Evolutionary conservation across 2,797 vertebrate genomes (phyloP).

Genomic region (Lepidocolaptes lacrymiger): DNA sequence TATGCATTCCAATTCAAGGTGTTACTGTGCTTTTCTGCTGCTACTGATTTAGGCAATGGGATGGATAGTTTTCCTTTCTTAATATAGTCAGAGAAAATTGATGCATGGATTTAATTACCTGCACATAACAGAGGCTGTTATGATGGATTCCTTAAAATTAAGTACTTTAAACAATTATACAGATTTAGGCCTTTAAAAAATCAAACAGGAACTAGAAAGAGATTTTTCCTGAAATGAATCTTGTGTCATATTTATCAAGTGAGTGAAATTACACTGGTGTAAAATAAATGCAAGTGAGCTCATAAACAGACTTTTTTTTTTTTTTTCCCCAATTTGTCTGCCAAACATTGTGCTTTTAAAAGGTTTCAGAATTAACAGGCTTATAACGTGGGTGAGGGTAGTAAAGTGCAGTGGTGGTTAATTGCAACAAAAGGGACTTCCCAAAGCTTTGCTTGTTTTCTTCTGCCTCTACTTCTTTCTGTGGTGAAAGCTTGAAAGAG

Average conservation of each 20-base stretch:
- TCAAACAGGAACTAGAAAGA: background rate
- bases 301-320: background rate
- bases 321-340: background rate
- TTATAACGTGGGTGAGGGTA: background rate
- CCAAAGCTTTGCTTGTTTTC: background rate
- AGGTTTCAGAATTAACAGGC: background rate
- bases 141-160: background rate
- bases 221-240: background rate
- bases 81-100: background rate
- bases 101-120: conserved; percentile 14
- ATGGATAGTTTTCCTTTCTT: background rate
- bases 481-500: background rate
- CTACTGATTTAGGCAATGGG: background rate
- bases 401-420: background rate
- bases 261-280: background rate
- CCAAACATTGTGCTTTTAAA: background rate
- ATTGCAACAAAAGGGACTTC: background rate
- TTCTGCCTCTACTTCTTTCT: background rate
- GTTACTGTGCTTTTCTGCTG: background rate
- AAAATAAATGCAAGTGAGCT: background rate
- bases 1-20: background rate
- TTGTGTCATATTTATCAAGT: background rate
- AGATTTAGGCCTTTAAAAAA: background rate
- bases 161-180: background rate
- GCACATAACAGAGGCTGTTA: background rate